Evolutionary conservation across 1,140 invertebrate species (phyloP).

Genomic region (Gerris buenoi): DNA sequence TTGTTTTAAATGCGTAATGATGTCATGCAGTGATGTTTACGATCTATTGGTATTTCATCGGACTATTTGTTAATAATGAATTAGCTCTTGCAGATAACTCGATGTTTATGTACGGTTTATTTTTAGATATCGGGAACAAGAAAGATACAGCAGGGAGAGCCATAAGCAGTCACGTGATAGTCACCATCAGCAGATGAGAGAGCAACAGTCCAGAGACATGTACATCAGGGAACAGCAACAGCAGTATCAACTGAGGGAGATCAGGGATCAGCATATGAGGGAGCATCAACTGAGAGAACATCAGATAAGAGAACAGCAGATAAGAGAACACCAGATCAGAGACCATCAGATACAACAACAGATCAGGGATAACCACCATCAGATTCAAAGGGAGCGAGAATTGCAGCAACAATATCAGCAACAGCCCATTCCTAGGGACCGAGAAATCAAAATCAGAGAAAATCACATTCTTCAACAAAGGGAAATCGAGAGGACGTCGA

Average conservation of each 20-base stretch:
- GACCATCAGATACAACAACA: slow-evolving; percentile 17
- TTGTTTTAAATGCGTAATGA: too few species aligned
- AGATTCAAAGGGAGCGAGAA: slow-evolving; percentile 14
- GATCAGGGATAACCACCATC: slow-evolving; percentile 16
- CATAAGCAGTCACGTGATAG: slow-evolving; percentile 4
- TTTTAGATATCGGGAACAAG: slow-evolving; percentile 15
- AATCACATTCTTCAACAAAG: slow-evolving; percentile 34
- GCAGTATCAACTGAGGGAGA: background rate
- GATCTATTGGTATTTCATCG: too few species aligned
- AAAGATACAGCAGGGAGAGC: slow-evolving; percentile 19
- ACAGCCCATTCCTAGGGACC: slow-evolving; percentile 24
- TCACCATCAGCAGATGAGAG: slow-evolving; percentile 8
- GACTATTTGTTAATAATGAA: too few species aligned
- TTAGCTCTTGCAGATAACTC: too few species aligned
- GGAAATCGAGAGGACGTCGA: slow-evolving; percentile 21
- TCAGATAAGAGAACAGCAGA: slow-evolving; percentile 9
- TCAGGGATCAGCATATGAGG: background rate
- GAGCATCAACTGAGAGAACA: slow-evolving; percentile 4
- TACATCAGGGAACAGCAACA: slow-evolving; percentile 7
- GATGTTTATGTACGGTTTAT: too few species aligned
- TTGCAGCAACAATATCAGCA: slow-evolving; percentile 14
- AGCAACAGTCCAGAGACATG: background rate
- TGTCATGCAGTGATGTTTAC: too few species aligned
- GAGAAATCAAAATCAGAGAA: slow-evolving; percentile 29
- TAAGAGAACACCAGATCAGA: slow-evolving; percentile 8